phyloP scores from a whole-genome alignment of 2,888 invertebrate species.

The Seira musarum region DNA sequence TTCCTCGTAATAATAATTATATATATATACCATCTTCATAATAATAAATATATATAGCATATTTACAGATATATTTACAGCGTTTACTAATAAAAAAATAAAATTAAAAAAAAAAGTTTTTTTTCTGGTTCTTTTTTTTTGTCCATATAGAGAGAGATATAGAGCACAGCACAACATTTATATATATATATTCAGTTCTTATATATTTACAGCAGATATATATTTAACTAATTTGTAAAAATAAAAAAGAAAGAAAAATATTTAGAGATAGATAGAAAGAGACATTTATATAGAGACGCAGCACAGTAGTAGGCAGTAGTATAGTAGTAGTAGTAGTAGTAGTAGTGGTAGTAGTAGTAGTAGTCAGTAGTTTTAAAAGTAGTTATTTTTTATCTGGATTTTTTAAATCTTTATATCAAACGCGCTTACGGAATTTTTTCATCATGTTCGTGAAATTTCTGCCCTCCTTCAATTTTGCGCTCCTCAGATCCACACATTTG shows the following conservation, averaged over 20 bases:
- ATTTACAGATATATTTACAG: no score
- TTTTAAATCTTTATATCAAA: background rate
- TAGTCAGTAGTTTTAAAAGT: background rate
- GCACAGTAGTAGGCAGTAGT: no score
- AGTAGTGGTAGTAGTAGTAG: background rate
- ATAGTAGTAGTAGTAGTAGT: slow-evolving; percentile 8
- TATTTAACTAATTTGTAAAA: slow-evolving; percentile 9
- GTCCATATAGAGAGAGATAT: no score
- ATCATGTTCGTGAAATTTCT: slow-evolving; percentile 64
- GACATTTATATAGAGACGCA: slow-evolving; percentile 32
- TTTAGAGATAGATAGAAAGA: slow-evolving; percentile 27
- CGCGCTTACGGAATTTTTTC: slow-evolving; percentile 69
- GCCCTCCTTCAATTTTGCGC: slow-evolving; percentile 37
- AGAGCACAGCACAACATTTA: no score
- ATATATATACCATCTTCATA: no score
- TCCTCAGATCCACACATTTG: slow-evolving; percentile 74
- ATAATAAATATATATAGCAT: no score
- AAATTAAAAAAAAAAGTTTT: no score
- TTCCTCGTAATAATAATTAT: no score
- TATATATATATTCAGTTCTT: no score
- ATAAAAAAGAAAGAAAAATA: background rate
- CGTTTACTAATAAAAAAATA: no score
- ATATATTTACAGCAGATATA: no score
- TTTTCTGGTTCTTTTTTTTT: no score
- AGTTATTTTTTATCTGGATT: background rate